phyloP scores from a whole-genome alignment of 64 coral and sea anemone species.

The Pachyseris speciosa region DNA sequence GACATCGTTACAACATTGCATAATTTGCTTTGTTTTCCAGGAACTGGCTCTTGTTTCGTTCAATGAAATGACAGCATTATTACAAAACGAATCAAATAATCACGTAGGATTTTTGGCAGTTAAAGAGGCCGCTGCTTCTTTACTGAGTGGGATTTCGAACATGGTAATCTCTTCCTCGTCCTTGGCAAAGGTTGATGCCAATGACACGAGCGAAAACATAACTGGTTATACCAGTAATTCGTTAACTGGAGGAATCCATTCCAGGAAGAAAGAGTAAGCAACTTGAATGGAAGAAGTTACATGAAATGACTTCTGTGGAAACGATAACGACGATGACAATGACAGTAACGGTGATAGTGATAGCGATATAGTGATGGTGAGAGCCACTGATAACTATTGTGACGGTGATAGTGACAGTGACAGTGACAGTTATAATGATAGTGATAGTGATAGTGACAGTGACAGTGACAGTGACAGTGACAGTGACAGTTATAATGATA shows the following conservation, averaged over 20 bases:
- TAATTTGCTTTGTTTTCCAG: neutral
- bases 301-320: no score
- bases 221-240: constrained; percentile 25
- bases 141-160: neutral
- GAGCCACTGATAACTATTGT: no score
- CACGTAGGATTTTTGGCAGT: constrained; percentile 10
- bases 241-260: neutral
- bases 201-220: constrained; percentile 17
- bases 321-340: no score
- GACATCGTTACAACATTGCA: no score
- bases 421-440: no score
- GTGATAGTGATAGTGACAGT: no score
- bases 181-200: neutral
- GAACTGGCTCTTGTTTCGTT: neutral
- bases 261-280: neutral
- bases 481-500: no score
- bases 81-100: neutral
- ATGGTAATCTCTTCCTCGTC: neutral
- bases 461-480: no score
- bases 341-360: no score
- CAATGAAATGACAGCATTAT: neutral
- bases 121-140: neutral
- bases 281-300: neutral
- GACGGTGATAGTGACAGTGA: no score
- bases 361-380: no score